Evolutionary conservation across 2,888 invertebrate species (phyloP), one percentile per base, ranked within the genome.

Genomic region (Drosophila acutilabella): DNA sequence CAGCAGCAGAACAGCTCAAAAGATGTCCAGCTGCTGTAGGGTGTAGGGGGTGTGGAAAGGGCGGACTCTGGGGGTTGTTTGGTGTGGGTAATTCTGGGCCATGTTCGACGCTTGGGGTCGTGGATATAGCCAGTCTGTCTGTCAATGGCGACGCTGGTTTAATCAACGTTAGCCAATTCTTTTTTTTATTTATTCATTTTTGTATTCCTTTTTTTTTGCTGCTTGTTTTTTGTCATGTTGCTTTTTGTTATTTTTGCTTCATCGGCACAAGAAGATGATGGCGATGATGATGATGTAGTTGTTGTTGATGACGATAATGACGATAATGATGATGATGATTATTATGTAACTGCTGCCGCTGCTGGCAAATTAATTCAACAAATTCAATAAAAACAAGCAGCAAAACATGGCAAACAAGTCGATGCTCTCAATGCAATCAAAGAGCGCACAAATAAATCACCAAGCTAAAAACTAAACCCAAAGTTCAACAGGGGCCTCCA

Each of bases 301-400:
- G 30, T 20, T 20, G 20, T 26, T 7, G 84, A 30, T 30, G n/a
- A 42, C 26, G 41, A 41, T 16, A 26, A 13, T 26, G n/a, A n/a
- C n/a, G n/a, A n/a, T n/a, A n/a, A n/a, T n/a, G n/a, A n/a, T 30
- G n/a, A 42, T 40, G 41, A 41, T 16, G 41, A 13, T 26, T 8
- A 18, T 54, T 33, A 14, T 64, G 72, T 47, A 64, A 68, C 42
- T 58, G 72, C 59, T 73, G 78, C 59, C 75, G 71, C 64, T 62
- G 86, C 70, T 79, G 73, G 69, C 84, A 84, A 84, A 84, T 87
- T 84, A 87, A 84, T 84, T 84, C 87, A 78, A 80, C 70, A 87
- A 87, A 84, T 84, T 84, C 83, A 84, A 84, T 87, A 87, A 84
- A 84, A 84, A 84, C 87, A 80, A 87, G 81, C 81, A 80, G 80